These are phyloP conservation scores for Oeneis ivallda DNA, from an alignment of 2,888 invertebrate genomes.

Conservation along the genomic window DNA sequence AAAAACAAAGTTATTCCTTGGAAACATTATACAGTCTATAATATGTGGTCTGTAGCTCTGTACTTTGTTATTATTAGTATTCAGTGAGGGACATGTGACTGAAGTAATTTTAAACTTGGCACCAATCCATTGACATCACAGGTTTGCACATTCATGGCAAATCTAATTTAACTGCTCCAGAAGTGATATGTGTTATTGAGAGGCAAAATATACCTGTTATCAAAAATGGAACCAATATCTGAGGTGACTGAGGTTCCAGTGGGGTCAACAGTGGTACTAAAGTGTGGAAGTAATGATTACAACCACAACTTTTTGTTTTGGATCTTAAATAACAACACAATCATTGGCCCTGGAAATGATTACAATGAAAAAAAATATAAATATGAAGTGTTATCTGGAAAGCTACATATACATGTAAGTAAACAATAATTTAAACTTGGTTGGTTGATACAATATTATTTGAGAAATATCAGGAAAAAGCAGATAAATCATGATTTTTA, in stretches of 20 bases:
- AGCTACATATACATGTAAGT: slow-evolving; percentile 84
- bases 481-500: too few species aligned
- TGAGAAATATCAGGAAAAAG: too few species aligned
- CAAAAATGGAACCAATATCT: slow-evolving; percentile 33
- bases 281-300: slow-evolving; percentile 84
- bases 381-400: slow-evolving; percentile 86
- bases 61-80: slow-evolving; percentile 37
- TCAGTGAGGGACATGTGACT: slow-evolving; percentile 71
- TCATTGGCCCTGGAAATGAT: slow-evolving; percentile 84
- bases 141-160: slow-evolving; percentile 58
- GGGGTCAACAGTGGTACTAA: slow-evolving; percentile 82
- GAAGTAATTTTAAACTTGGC: slow-evolving; percentile 79
- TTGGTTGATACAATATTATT: background rate
- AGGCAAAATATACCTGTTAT: background rate
- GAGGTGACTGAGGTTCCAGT: slow-evolving; percentile 77
- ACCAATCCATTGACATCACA: slow-evolving; percentile 62
- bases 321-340: slow-evolving; percentile 80
- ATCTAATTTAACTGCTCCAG: slow-evolving; percentile 46
- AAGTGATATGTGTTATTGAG: slow-evolving; percentile 50
- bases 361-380: slow-evolving; percentile 84
- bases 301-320: slow-evolving; percentile 86
- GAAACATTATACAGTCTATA: slow-evolving; percentile 22
- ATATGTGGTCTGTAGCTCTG: slow-evolving; percentile 6
- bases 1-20: too few species aligned
- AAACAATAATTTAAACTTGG: slow-evolving; percentile 13